phyloP scores from a whole-genome alignment of 2,113 vertebrate species.

The Rousettus leschenaultii region DNA sequence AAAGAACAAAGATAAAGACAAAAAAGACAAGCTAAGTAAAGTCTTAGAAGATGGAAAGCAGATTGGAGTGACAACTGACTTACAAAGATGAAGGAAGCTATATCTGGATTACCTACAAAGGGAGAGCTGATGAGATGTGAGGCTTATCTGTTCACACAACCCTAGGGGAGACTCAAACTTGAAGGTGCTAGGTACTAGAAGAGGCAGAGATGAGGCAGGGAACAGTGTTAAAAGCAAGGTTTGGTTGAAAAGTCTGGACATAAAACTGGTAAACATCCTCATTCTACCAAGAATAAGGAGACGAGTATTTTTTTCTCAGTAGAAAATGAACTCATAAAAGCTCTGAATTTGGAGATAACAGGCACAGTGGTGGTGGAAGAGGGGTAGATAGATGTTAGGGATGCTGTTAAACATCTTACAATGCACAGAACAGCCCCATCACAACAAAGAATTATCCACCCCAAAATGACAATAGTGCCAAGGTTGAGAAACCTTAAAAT shows the following conservation, averaged over 20 bases:
- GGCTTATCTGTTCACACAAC: not conserved
- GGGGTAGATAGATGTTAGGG: not conserved
- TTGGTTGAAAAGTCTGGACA: slow-evolving; percentile 10
- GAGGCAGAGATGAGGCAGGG: not conserved
- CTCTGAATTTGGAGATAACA: not conserved
- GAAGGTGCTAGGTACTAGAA: not conserved
- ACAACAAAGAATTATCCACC: not conserved
- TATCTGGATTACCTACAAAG: not conserved
- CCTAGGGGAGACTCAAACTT: not conserved
- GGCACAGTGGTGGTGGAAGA: not conserved
- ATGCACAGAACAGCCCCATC: too few species aligned
- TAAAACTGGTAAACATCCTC: not conserved
- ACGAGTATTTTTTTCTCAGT: not conserved
- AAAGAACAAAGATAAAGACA: not conserved
- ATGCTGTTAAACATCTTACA: too few species aligned
- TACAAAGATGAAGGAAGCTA: not conserved
- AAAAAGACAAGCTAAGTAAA: not conserved
- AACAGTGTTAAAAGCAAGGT: not conserved
- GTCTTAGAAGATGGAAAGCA: not conserved
- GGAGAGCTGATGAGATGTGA: not conserved
- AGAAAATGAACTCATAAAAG: not conserved
- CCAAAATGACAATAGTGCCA: not conserved
- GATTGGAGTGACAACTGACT: not conserved
- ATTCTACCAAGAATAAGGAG: not conserved
- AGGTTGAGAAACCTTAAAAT: not conserved